Percentiles rank a stretch among this genome's conserved stretches.
These are phyloP conservation scores for Pseudorasbora parva DNA, from an alignment of 2,113 vertebrate genomes.

Conservation along the genomic window DNA sequence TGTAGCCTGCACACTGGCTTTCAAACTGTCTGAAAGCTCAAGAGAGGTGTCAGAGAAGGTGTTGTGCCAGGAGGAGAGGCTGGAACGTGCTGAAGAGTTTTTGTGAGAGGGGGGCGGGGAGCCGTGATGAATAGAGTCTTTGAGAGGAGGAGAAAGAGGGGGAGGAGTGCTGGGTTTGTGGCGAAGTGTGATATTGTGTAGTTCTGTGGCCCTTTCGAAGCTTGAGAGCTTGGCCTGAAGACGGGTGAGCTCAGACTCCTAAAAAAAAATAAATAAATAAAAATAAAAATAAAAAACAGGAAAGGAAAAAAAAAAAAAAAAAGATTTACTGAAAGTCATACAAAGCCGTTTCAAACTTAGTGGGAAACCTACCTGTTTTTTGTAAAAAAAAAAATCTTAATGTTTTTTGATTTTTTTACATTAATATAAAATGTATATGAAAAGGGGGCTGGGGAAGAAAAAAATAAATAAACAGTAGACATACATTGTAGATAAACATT, in stretches of 20 bases:
- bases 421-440: no score
- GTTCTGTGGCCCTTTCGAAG: slow-evolving; percentile 74
- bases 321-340: neutral
- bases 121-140: slow-evolving; percentile 15
- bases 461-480: no score
- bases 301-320: neutral
- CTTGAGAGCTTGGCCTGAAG: slow-evolving; percentile 82
- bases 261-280: no score
- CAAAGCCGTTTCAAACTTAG: neutral
- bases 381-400: no score
- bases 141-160: slow-evolving; percentile 45
- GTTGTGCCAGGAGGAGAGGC: slow-evolving; percentile 18
- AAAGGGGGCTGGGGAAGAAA: no score
- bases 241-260: slow-evolving; percentile 87
- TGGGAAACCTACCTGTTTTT: neutral
- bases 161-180: slow-evolving; percentile 40
- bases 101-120: neutral
- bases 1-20: slow-evolving; percentile 63
- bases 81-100: slow-evolving; percentile 31
- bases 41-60: slow-evolving; percentile 62
- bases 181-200: slow-evolving; percentile 52
- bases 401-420: no score
- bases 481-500: no score
- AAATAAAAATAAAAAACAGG: neutral
- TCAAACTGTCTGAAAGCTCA: slow-evolving; percentile 67